A percentile compares a stretch with the other conserved stretches of the same genome.
Evolutionary conservation across 2,888 invertebrate genomes (phyloP).

Genomic region (Tuberolachnus salignus): DNA sequence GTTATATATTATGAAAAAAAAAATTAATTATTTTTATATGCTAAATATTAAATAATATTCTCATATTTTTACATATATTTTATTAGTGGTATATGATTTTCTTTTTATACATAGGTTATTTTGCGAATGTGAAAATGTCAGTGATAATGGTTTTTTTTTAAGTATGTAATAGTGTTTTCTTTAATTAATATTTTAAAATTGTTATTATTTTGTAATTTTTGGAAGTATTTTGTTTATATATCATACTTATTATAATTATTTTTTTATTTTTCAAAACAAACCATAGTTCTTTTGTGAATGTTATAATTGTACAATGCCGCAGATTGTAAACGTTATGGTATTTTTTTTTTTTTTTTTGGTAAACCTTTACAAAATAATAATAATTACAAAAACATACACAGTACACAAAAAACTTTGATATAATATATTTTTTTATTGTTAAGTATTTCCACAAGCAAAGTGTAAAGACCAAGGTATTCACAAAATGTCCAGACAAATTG

Average conservation of each 20-base stretch:
- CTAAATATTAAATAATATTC: too few species aligned
- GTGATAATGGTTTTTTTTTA: conserved; percentile 1
- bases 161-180: conserved; percentile 23
- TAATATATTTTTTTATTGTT: neutral
- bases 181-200: conserved; percentile 27
- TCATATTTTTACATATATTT: conserved; percentile 4
- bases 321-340: conserved; percentile 15
- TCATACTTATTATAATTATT: conserved; percentile 26
- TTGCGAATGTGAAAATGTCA: conserved; percentile 2
- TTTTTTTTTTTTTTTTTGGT: neutral
- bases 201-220: conserved; percentile 44
- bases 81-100: neutral
- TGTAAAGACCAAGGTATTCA: too few species aligned
- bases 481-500: too few species aligned
- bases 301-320: neutral
- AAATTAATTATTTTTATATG: neutral
- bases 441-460: neutral
- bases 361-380: too few species aligned
- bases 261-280: conserved; percentile 19
- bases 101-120: conserved; percentile 13
- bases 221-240: conserved; percentile 35
- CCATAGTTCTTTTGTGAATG: neutral
- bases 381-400: conserved; percentile 22
- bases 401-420: neutral
- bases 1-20: neutral